A percentile compares a stretch with the other conserved stretches of the same genome.
These are phyloP conservation scores for Malurus melanocephalus DNA, from an alignment of 2,113 vertebrate species.

Conservation along the genomic window DNA sequence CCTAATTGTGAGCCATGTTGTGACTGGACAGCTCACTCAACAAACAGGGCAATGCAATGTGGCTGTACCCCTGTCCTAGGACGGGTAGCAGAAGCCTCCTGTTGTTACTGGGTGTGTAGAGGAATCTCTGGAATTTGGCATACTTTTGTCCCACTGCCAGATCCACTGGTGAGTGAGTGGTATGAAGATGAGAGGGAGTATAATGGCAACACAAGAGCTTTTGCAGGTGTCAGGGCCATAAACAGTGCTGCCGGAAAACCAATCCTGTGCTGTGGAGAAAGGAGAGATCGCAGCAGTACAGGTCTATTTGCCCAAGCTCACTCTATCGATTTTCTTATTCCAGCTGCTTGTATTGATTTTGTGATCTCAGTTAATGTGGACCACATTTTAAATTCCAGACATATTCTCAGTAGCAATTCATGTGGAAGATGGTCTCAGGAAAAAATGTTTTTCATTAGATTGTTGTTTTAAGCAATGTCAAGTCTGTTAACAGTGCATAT, in stretches of 20 bases:
- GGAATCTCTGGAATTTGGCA: neutral
- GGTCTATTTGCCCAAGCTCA: neutral
- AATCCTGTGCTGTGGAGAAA: neutral
- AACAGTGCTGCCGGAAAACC: neutral
- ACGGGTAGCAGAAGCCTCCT: neutral
- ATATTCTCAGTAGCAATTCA: neutral
- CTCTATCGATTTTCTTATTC: conserved; percentile 36
- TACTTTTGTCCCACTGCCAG: neutral
- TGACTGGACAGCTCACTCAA: neutral
- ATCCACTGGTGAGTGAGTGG: neutral
- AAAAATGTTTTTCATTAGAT: neutral
- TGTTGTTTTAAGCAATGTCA: neutral
- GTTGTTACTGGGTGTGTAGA: neutral
- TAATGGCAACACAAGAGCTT: neutral
- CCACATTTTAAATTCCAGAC: conserved; percentile 20
- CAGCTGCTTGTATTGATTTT: conserved; percentile 29
- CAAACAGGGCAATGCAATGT: fast-evolving
- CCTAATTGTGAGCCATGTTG: neutral
- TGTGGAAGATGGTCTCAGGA: neutral
- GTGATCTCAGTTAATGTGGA: conserved; percentile 9
- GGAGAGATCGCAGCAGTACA: conserved; percentile 1
- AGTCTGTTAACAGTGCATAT: neutral
- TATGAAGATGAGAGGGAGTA: neutral
- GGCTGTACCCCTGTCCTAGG: neutral
- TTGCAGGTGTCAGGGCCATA: neutral